A percentile compares a stretch with the other conserved stretches of the same genome.
phyloP scores from a whole-genome alignment of 2,888 invertebrate species.

The Hartigia nigra region DNA sequence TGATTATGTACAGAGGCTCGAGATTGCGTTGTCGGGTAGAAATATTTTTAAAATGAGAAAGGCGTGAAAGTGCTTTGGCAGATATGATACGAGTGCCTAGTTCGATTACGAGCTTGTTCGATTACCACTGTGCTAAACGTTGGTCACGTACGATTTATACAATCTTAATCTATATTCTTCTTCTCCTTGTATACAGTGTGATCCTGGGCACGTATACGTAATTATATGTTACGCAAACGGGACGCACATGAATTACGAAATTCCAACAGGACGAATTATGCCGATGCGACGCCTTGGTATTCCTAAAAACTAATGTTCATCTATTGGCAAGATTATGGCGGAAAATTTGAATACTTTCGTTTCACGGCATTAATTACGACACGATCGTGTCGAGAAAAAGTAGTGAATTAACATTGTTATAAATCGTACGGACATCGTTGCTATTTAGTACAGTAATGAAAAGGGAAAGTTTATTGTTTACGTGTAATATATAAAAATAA shows the following conservation, averaged over 20 bases:
- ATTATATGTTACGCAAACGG: background rate
- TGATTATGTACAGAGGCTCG: background rate
- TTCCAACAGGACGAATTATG: background rate
- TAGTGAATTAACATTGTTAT: background rate
- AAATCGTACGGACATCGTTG: background rate
- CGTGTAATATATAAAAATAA: background rate
- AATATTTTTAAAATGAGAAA: background rate
- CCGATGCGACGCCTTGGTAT: background rate
- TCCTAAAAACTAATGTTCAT: background rate
- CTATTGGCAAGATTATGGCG: background rate
- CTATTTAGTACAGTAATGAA: background rate
- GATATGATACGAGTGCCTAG: background rate
- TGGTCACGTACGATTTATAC: background rate
- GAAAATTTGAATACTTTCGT: background rate
- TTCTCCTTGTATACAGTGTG: background rate
- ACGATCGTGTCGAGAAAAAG: background rate
- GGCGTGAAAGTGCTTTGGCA: background rate
- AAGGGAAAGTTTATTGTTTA: background rate
- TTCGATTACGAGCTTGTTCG: background rate
- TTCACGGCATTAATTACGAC: background rate
- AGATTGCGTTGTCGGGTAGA: no score
- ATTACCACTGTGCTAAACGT: background rate
- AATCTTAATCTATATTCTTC: background rate
- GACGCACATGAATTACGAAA: background rate
- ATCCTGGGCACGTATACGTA: background rate